Evolutionary conservation across 2,888 invertebrate species (phyloP).

Genomic region (Alloscopus bannaensis): DNA sequence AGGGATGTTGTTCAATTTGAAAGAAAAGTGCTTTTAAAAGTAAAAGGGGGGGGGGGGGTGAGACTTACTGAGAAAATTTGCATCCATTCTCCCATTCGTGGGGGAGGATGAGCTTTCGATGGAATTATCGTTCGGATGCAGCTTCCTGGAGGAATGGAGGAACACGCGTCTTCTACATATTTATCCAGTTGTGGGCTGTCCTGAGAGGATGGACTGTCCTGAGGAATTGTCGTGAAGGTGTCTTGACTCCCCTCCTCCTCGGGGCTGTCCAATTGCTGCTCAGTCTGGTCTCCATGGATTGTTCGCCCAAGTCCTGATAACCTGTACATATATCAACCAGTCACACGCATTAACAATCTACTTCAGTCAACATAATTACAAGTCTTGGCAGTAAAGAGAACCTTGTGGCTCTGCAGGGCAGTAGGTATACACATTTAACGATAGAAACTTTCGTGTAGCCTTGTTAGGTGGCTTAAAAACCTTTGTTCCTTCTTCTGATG

Average conservation of each 20-base stretch:
- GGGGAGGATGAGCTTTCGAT: constrained; percentile 87
- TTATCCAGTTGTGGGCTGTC: constrained; percentile 1
- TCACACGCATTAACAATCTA: too few species aligned
- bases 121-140: constrained; percentile 78
- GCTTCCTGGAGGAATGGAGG: constrained; percentile 53
- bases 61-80: constrained; percentile 55
- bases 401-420: too few species aligned
- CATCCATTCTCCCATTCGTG: constrained; percentile 85
- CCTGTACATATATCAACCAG: too few species aligned
- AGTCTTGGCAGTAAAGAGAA: too few species aligned
- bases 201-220: constrained; percentile 37
- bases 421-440: too few species aligned
- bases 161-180: constrained; percentile 40
- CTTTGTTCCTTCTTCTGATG: too few species aligned
- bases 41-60: too few species aligned
- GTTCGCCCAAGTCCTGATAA: constrained; percentile 27
- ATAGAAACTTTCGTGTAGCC: too few species aligned
- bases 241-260: constrained; percentile 51
- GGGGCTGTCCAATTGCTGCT: constrained; percentile 65
- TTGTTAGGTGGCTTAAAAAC: too few species aligned
- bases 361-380: too few species aligned
- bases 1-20: too few species aligned
- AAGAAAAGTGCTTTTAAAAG: too few species aligned
- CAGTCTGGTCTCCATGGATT: constrained; percentile 54
- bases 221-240: constrained; percentile 10